Evolutionary conservation across 2,888 invertebrate genomes (phyloP).

Genomic region (Dryococelus australis): DNA sequence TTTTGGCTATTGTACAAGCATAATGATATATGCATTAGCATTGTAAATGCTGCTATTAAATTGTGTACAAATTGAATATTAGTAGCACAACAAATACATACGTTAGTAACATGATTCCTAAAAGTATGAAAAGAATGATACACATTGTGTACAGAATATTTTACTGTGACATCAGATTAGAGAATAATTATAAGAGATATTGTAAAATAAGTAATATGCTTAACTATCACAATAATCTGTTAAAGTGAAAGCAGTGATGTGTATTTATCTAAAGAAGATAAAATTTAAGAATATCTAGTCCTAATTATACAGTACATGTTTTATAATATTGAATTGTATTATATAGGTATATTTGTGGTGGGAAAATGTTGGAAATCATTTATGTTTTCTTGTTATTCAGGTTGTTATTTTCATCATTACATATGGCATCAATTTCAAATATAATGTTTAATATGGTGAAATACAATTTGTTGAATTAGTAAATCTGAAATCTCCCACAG

Average conservation of each 20-base stretch:
- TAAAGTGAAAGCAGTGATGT: neutral
- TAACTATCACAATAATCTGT: neutral
- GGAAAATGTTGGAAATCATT: constrained; percentile 6
- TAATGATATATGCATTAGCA: no score
- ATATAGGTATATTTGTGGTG: neutral
- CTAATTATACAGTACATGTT: neutral
- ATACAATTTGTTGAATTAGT: neutral
- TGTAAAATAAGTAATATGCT: no score
- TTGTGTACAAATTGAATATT: no score
- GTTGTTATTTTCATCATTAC: neutral
- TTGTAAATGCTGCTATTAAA: no score
- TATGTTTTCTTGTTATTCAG: neutral
- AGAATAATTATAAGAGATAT: no score
- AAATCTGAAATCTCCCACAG: neutral
- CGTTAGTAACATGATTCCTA: no score
- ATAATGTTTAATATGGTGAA: neutral
- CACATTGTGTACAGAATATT: no score
- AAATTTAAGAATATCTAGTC: neutral
- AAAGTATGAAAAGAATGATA: no score
- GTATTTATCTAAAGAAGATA: neutral
- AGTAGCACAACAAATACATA: no score
- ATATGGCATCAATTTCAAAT: neutral
- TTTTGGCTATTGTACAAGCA: no score
- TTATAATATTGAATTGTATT: neutral
- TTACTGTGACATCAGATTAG: no score